phyloP scores from a whole-genome alignment of 2,888 invertebrate genomes.

The Megamerina dolium region DNA sequence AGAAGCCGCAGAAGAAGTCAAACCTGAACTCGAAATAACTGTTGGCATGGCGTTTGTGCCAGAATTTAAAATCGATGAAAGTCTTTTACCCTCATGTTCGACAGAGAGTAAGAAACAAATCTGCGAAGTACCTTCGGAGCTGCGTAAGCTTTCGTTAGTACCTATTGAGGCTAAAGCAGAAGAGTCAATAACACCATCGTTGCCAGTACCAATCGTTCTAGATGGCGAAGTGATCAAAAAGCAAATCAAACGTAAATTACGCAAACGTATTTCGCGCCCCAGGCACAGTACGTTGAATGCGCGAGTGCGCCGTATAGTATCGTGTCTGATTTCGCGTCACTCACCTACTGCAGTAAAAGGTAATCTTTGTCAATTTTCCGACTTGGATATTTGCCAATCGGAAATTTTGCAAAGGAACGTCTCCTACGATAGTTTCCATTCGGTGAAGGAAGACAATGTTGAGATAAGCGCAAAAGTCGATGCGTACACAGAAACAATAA shows the following conservation, averaged over 20 bases:
- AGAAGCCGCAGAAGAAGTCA: not conserved
- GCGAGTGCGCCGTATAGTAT: conserved; percentile 26
- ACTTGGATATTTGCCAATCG: conserved; percentile 16
- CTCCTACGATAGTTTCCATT: conserved; percentile 33
- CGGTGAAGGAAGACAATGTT: conserved; percentile 21
- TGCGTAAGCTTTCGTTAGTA: conserved; percentile 21
- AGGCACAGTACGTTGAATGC: conserved; percentile 19
- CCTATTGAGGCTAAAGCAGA: not conserved
- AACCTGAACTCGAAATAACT: conserved; percentile 6
- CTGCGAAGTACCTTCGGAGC: conserved; percentile 29
- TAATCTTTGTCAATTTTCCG: conserved; percentile 10
- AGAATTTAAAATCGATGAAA: conserved; percentile 12
- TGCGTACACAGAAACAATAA: conserved; percentile 23
- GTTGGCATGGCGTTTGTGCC: conserved; percentile 23
- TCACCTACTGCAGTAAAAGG: no score
- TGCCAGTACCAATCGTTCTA: not conserved
- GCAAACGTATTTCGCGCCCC: conserved; percentile 19
- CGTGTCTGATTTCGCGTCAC: conserved; percentile 12
- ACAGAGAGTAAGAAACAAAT: conserved; percentile 19
- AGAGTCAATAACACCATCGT: not conserved
- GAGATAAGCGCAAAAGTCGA: conserved; percentile 14
- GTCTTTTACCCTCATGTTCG: conserved; percentile 2
- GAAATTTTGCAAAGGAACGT: conserved; percentile 20
- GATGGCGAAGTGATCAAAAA: no score
- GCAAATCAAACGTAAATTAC: conserved; percentile 10